Evolutionary conservation across 1,140 invertebrate species (phyloP).

Genomic region (Listronotus bonariensis): DNA sequence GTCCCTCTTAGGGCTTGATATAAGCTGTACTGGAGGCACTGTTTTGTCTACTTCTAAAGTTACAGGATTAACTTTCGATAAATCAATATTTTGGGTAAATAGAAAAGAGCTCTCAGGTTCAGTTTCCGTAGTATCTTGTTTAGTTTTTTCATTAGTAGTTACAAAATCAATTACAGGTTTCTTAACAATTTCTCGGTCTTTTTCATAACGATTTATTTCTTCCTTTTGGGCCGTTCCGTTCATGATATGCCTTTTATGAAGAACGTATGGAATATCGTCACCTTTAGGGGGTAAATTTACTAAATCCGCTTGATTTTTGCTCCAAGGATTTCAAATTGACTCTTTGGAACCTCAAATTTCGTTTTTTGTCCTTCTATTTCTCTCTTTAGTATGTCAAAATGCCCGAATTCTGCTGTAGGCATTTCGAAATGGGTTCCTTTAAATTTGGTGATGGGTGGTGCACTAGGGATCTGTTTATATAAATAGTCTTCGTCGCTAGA

Average conservation of each 20-base stretch:
- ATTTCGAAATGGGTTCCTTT: constrained; percentile 55
- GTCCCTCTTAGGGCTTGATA: constrained; percentile 69
- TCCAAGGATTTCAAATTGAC: constrained; percentile 55
- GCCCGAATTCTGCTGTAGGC: constrained; percentile 63
- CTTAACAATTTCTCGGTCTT: constrained; percentile 18
- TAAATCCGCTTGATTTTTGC: constrained; percentile 55
- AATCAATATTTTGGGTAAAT: constrained; percentile 72
- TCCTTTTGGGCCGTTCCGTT: constrained; percentile 72
- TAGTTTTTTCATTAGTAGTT: constrained; percentile 16
- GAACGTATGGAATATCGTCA: constrained; percentile 79
- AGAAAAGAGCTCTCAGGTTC: constrained; percentile 58
- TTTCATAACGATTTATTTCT: constrained; percentile 31
- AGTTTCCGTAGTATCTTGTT: constrained; percentile 51
- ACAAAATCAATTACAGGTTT: constrained; percentile 14
- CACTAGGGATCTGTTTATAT: constrained; percentile 71
- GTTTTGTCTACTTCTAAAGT: constrained; percentile 70
- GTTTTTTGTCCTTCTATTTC: constrained; percentile 55
- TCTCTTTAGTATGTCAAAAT: constrained; percentile 67
- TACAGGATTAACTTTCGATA: constrained; percentile 70
- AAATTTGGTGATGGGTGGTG: constrained; percentile 66
- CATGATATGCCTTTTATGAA: constrained; percentile 82
- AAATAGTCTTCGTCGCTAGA: constrained; percentile 79
- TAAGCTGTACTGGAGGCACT: constrained; percentile 61
- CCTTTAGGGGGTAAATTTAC: constrained; percentile 57
- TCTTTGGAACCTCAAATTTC: constrained; percentile 64